phyloP scores from a whole-genome alignment of 2,888 invertebrate genomes.

The Zelleria hepariella region DNA sequence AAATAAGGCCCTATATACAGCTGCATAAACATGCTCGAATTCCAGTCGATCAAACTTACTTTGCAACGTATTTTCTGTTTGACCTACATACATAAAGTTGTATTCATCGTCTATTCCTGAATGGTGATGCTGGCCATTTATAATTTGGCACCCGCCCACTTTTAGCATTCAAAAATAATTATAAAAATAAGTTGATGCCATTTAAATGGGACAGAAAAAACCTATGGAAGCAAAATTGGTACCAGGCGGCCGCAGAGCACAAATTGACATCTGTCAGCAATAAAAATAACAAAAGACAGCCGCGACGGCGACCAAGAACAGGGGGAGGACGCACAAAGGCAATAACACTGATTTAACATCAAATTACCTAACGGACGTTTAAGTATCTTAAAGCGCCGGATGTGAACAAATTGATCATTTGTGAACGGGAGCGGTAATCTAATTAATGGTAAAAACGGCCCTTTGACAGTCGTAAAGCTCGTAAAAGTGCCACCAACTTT shows the following conservation, averaged over 20 bases:
- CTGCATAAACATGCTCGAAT: too few relatives aligned
- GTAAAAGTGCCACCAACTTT: neutral
- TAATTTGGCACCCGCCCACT: too few relatives aligned
- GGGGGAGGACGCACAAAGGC: neutral
- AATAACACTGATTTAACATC: constrained; percentile 6
- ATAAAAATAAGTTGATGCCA: too few relatives aligned
- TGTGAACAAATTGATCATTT: constrained; percentile 42
- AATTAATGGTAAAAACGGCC: constrained; percentile 31
- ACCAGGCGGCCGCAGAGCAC: neutral
- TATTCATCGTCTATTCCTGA: too few relatives aligned
- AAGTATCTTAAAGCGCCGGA: constrained; percentile 29
- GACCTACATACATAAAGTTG: neutral
- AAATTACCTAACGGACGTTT: constrained; percentile 9
- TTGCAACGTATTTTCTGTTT: too few relatives aligned
- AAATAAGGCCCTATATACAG: too few relatives aligned
- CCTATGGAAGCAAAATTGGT: neutral
- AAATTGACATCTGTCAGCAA: neutral
- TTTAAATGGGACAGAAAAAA: neutral
- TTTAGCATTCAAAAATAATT: too few relatives aligned
- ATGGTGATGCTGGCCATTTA: too few relatives aligned
- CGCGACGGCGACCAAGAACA: neutral
- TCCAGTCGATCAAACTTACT: too few relatives aligned
- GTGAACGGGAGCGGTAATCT: constrained; percentile 30
- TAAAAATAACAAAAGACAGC: neutral
- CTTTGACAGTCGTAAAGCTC: neutral